These are phyloP conservation scores for Tetragonisca angustula DNA, from an alignment of 2,888 invertebrate species.

Conservation along the genomic window DNA sequence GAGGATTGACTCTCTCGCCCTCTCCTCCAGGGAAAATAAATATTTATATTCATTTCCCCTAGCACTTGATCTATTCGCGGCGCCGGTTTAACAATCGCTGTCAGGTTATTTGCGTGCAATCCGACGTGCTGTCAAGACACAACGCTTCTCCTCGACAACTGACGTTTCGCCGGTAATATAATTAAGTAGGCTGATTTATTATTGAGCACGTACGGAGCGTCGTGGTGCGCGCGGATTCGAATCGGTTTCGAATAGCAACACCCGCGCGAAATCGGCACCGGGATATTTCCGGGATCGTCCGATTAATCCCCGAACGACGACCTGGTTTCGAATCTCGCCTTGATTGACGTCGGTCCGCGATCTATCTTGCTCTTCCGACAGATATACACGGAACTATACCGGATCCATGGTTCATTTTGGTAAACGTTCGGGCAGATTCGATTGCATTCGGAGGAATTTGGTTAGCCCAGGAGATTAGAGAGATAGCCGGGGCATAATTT, in stretches of 20 bases:
- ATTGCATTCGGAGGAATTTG: neutral
- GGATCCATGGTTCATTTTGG: constrained; percentile 3
- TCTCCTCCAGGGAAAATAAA: too few species aligned
- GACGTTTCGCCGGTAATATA: constrained; percentile 50
- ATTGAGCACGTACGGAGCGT: constrained; percentile 39
- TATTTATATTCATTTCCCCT: neutral
- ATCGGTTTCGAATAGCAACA: constrained; percentile 20
- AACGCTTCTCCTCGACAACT: constrained; percentile 21
- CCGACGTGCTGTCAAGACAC: constrained; percentile 40
- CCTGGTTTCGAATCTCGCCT: constrained; percentile 47
- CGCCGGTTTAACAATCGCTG: constrained; percentile 32
- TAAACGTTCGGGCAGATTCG: neutral
- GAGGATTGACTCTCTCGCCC: neutral
- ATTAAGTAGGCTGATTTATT: constrained; percentile 56
- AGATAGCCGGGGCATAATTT: constrained; percentile 11
- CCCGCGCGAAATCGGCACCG: constrained; percentile 44
- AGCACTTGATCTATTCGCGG: constrained; percentile 11
- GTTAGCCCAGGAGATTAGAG: constrained; percentile 14
- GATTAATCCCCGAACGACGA: constrained; percentile 44
- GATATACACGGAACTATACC: neutral
- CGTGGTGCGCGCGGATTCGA: constrained; percentile 13
- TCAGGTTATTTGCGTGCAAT: constrained; percentile 49
- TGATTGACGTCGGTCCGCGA: constrained; percentile 3
- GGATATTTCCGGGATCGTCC: constrained; percentile 61
- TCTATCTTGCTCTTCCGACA: neutral